Percentiles rank a stretch among this genome's conserved stretches.
Conservation (phyloP, 2,888 invertebrate species). For the Hipparchia semele region DNA sequence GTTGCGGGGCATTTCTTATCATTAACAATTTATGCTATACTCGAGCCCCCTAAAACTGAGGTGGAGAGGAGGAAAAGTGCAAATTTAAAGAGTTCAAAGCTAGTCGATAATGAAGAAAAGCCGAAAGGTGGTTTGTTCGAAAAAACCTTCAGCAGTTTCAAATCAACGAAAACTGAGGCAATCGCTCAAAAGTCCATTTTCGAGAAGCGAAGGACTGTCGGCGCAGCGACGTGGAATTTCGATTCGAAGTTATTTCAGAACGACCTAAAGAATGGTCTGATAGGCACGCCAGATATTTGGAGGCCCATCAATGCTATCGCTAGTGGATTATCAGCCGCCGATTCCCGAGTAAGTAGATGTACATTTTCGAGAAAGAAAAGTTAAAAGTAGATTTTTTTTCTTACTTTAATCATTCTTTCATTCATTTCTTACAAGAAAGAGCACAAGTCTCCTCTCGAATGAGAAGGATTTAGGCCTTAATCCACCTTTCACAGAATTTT, state of each 20-base stretch:
- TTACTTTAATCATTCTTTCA: no score
- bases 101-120: slow-evolving; percentile 75
- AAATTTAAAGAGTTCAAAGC: slow-evolving; percentile 61
- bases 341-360: slow-evolving; percentile 73
- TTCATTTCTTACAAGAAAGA: no score
- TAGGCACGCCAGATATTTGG: slow-evolving; percentile 88
- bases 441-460: no score
- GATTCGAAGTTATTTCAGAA: slow-evolving; percentile 85
- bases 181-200: slow-evolving; percentile 76
- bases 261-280: slow-evolving; percentile 82
- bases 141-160: slow-evolving; percentile 77
- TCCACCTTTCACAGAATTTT: no score
- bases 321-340: slow-evolving; percentile 83
- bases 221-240: slow-evolving; percentile 87
- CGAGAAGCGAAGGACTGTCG: slow-evolving; percentile 86
- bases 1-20: slow-evolving; percentile 87
- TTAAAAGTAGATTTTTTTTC: no score
- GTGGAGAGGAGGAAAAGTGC: slow-evolving; percentile 64
- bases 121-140: slow-evolving; percentile 78
- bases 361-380: no score
- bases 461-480: no score
- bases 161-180: slow-evolving; percentile 72
- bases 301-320: slow-evolving; percentile 85
- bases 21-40: slow-evolving; percentile 86
- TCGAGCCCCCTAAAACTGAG: slow-evolving; percentile 82